Conservation (phyloP, 2,797 vertebrate genomes). For the Toxotes lorentzi region DNA sequence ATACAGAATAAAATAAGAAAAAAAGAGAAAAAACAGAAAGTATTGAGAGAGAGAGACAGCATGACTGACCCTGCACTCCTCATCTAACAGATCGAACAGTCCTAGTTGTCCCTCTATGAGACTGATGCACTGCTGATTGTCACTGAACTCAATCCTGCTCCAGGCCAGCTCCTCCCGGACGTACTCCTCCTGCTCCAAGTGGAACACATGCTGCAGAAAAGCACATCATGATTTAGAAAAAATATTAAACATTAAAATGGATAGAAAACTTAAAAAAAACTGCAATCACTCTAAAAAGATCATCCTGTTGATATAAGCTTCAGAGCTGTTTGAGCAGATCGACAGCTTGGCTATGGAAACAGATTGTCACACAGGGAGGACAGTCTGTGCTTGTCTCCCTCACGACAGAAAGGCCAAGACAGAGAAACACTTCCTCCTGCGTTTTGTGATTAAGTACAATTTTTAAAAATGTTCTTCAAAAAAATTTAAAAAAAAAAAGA, state of each 20-base stretch:
- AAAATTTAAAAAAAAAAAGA: not conserved
- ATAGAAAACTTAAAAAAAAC: not conserved
- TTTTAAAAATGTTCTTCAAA: not conserved
- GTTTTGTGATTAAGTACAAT: not conserved
- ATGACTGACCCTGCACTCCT: constrained; percentile 85
- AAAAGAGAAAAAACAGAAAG: not conserved
- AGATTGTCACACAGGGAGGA: not conserved
- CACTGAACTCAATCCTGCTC: constrained; percentile 87
- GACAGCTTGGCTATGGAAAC: not conserved
- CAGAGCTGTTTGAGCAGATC: not conserved
- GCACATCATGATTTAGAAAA: constrained; percentile 1
- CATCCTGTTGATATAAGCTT: not conserved
- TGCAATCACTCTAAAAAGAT: not conserved
- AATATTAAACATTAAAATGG: not conserved
- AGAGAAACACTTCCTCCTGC: not conserved
- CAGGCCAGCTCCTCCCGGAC: constrained; percentile 87
- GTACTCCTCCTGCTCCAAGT: constrained; percentile 89
- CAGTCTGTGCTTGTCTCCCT: not conserved
- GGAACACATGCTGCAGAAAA: constrained; percentile 85
- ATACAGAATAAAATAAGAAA: no score
- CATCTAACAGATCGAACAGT: constrained; percentile 87
- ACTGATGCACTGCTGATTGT: constrained; percentile 87
- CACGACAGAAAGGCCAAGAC: not conserved
- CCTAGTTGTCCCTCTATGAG: constrained; percentile 86
- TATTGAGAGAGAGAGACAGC: not conserved